A percentile compares a stretch with the other conserved stretches of the same genome.
phyloP scores from a whole-genome alignment of 2,113 vertebrate genomes.

The Cebus imitator region DNA sequence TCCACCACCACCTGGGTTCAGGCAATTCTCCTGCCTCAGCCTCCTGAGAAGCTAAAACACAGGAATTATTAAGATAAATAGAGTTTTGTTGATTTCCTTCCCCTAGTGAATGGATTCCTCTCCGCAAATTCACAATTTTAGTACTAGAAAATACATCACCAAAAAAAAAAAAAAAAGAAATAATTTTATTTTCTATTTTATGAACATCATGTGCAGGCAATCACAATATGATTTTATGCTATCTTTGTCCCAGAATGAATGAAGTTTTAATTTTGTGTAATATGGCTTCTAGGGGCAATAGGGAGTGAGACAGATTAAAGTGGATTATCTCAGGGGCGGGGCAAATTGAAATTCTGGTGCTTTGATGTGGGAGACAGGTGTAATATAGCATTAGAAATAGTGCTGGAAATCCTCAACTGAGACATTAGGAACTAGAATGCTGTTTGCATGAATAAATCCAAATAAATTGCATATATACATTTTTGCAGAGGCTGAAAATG shows the following conservation, averaged over 20 bases:
- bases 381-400: neutral
- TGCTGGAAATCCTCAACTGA: neutral
- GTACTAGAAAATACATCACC: neutral
- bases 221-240: neutral
- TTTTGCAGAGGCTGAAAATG: neutral
- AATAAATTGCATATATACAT: neutral
- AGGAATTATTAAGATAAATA: neutral
- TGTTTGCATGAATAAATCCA: neutral
- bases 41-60: neutral
- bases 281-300: neutral
- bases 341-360: neutral
- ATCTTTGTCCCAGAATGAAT: neutral
- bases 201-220: neutral
- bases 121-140: neutral
- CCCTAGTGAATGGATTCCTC: neutral
- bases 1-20: too few relatives aligned
- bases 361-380: neutral
- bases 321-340: neutral
- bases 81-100: neutral
- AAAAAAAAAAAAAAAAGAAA: neutral
- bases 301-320: neutral
- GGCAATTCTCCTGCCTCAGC: too few relatives aligned
- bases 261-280: neutral
- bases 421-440: neutral
- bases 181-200: neutral